phyloP scores from a whole-genome alignment of 2,888 invertebrate genomes.

The Oligia fasciuncula region DNA sequence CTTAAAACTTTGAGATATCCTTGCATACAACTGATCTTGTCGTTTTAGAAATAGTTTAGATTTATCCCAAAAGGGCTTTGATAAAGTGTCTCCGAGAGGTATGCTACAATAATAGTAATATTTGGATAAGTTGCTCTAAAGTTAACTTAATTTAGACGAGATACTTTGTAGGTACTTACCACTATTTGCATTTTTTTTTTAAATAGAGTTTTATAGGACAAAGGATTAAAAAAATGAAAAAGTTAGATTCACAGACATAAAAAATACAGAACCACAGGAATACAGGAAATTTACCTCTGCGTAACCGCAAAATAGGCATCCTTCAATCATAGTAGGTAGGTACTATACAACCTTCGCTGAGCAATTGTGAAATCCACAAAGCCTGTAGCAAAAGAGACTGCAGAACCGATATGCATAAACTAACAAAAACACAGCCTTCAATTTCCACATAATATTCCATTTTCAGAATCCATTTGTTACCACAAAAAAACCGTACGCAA shows the following conservation, averaged over 20 bases:
- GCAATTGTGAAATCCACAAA: no score
- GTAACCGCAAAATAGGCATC: no score
- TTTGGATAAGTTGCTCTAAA: not conserved
- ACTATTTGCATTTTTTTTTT: not conserved
- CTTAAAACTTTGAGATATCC: not conserved
- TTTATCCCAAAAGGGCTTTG: conserved; percentile 8
- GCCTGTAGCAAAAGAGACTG: not conserved
- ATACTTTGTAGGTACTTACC: not conserved
- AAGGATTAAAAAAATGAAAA: no score
- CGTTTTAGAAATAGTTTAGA: conserved; percentile 18
- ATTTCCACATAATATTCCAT: not conserved
- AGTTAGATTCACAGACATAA: no score
- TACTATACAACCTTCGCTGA: no score
- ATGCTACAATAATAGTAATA: not conserved
- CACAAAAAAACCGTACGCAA: not conserved
- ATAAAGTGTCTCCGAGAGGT: not conserved
- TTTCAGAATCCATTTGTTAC: not conserved
- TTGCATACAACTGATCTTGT: conserved; percentile 13
- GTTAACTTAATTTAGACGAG: not conserved
- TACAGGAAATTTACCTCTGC: no score
- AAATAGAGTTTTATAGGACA: no score
- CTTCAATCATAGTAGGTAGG: no score
- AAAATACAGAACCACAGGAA: no score
- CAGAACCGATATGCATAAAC: no score
- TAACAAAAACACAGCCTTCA: not conserved